Base-by-base conservation (phyloP, 1,140 invertebrate species). In the Drosophila azteca region DNA sequence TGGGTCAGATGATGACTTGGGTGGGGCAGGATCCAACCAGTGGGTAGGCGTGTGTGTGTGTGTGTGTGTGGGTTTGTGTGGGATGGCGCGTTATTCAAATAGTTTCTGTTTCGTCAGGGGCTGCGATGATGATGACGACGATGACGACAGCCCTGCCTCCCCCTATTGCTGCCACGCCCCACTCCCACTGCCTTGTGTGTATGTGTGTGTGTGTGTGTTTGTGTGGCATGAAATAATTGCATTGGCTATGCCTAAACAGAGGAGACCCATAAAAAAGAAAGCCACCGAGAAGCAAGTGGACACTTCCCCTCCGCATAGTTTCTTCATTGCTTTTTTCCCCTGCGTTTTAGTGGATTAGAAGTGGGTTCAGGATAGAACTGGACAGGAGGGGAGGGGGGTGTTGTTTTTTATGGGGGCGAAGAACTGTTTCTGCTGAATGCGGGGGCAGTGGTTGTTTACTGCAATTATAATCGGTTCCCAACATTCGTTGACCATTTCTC, bases 161-260 rank as follows among this genome's bases (percentile, higher is more conserved):
- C 74, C 77, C 82, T 51, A 26, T 61, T 31, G 59, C 29, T 24
- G 55, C 45, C 43, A 39, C 45, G 20, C n/a, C 45, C 48, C 72
- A 59, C 64, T 52, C 66, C 55, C 45, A 63, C 45, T 43, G 51
- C 45, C n/a, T n/a, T 44, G 39, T 54, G 49, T 11, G 15, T 58
- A 51, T 73, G 72, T 77, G 59, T 81, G 75, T 44, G 39, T 54
- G 49, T 44, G 39, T 54, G 49, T 11, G 15, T 58, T 52, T 73
- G 72, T 77, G 59, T 81, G 75, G 41, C 87, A 82, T 66, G 66
- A 69, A 88, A 87, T 87, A 87, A 87, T 87, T 87, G 82, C 82
- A 87, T 71, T 88, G 73, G 83, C 82, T 79, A 76, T 75, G 82
- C 82, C 81, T 87, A 71, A 50, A 54, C 58, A 59, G 35, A 44